A percentile compares a stretch with the other conserved stretches of the same genome.
These are phyloP conservation scores for Phaonia tiefii DNA, from an alignment of 2,888 invertebrate genomes.

Conservation along the genomic window DNA sequence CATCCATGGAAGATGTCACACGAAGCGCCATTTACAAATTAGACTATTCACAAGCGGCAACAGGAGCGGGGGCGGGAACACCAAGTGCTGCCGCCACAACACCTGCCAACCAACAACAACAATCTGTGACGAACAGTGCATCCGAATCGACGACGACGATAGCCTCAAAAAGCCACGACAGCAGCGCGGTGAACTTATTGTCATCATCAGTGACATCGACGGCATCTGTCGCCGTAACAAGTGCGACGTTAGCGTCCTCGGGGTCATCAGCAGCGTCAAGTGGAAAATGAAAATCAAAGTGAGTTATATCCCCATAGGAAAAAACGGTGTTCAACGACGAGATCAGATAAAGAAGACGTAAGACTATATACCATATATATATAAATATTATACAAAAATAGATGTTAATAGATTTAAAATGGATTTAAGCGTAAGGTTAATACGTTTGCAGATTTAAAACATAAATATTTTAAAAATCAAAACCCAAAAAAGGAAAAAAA, in stretches of 20 bases:
- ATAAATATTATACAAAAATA: slow-evolving; percentile 37
- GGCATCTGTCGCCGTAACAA: slow-evolving; percentile 67
- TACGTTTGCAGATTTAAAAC: slow-evolving; percentile 22
- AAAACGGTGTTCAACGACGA: slow-evolving; percentile 61
- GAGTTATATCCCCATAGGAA: slow-evolving; percentile 59
- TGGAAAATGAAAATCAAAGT: slow-evolving; percentile 62
- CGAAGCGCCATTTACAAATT: slow-evolving; percentile 86
- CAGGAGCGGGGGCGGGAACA: slow-evolving; percentile 67
- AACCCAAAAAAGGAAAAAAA: slow-evolving; percentile 15
- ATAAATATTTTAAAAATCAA: slow-evolving; percentile 39
- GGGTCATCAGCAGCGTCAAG: slow-evolving; percentile 62
- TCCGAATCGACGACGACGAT: slow-evolving; percentile 48
- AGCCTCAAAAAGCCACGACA: slow-evolving; percentile 64
- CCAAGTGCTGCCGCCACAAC: slow-evolving; percentile 58
- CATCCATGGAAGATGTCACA: slow-evolving; percentile 95
- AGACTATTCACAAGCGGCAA: slow-evolving; percentile 82
- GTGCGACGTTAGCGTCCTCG: slow-evolving; percentile 67
- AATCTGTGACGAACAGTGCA: slow-evolving; percentile 54
- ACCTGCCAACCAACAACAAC: slow-evolving; percentile 61
- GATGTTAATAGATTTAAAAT: slow-evolving; percentile 65
- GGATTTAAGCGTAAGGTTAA: slow-evolving; percentile 64
- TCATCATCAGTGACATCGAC: slow-evolving; percentile 68
- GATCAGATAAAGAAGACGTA: slow-evolving; percentile 63
- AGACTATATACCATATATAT: slow-evolving; percentile 60
- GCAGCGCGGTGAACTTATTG: slow-evolving; percentile 59